phyloP scores from a whole-genome alignment of 2,797 vertebrate species.

The Cryptoprocta ferox region DNA sequence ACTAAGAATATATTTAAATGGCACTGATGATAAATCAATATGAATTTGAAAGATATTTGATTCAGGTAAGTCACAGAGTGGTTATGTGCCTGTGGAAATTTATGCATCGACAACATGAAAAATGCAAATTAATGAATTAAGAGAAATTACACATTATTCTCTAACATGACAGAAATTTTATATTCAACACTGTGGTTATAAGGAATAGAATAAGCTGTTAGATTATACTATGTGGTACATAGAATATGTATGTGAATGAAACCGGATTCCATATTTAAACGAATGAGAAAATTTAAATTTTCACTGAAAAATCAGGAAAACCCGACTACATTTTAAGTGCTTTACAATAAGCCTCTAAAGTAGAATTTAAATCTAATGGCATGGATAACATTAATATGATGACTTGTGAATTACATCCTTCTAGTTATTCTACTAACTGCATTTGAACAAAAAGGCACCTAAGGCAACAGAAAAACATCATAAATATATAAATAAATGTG shows the following conservation, averaged over 20 bases:
- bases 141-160: conserved; percentile 56
- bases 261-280: conserved; percentile 52
- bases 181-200: conserved; percentile 47
- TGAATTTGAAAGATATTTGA: conserved; percentile 28
- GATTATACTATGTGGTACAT: conserved; percentile 35
- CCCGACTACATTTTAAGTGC: not conserved
- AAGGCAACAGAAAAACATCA: conserved; percentile 51
- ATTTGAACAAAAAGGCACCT: conserved; percentile 47
- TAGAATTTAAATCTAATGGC: conserved; percentile 48
- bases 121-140: conserved; percentile 49
- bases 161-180: conserved; percentile 53
- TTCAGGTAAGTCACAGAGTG: conserved; percentile 18
- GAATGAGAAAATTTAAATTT: conserved; percentile 24
- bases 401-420: conserved; percentile 37
- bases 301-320: conserved; percentile 58
- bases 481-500: conserved; percentile 20
- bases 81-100: conserved; percentile 33
- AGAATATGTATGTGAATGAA: conserved; percentile 47
- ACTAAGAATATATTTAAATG: conserved; percentile 55
- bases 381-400: conserved; percentile 9
- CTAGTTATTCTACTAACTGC: conserved; percentile 10
- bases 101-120: conserved; percentile 42
- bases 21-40: conserved; percentile 4
- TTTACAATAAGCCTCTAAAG: conserved; percentile 5
- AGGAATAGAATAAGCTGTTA: conserved; percentile 55